Base-by-base conservation (phyloP, 2,888 invertebrate genomes). In the Syrphus vitripennis region DNA sequence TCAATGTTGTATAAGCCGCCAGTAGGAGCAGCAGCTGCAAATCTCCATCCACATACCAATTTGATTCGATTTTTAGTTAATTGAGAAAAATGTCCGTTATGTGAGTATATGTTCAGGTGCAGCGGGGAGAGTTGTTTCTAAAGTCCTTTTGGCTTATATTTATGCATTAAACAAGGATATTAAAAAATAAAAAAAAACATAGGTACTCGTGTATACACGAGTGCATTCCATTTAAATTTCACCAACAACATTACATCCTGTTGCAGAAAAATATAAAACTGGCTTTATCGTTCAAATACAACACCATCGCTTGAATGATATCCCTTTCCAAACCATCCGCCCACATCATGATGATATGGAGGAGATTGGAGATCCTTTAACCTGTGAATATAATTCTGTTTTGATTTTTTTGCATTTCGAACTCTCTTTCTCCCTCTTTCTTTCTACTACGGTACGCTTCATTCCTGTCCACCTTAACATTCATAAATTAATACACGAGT, bases 401-500 rank as follows among this genome's bases (percentile, higher is more conserved):
- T 10, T 42, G 9, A 14, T 24, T n/a, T 14, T 50, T 63, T 63
- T 63, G 26, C n/a, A 37, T 63, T 31, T 67, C 4, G 37, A 48
- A 12, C 24, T 16, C n/a, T 14, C 16, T 53, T n/a, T n/a, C n/a
- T n/a, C n/a, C n/a, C 12, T 19, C n/a, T n/a, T n/a, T n/a, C n/a
- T n/a, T n/a, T n/a, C n/a, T n/a, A n/a, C n/a, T n/a, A n/a, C n/a
- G 53, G 50, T 19, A 59, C 34, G 34, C 50, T 67, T 48, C 50
- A 67, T 67, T 67, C 31, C 24, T 48, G 67, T 50, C 67, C 63
- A 63, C 71, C 50, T 61, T 31, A 31, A 24, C 55, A 53, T 69
- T 69, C 74, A 76, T 82, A 76, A 71, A 76, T 76, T 76, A 50
- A 76, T 70, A 76, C 21, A 48, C 67, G 65, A 45, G 65, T 31